phyloP scores from a whole-genome alignment of 2,888 invertebrate genomes.

The Liposcelis brunnea region DNA sequence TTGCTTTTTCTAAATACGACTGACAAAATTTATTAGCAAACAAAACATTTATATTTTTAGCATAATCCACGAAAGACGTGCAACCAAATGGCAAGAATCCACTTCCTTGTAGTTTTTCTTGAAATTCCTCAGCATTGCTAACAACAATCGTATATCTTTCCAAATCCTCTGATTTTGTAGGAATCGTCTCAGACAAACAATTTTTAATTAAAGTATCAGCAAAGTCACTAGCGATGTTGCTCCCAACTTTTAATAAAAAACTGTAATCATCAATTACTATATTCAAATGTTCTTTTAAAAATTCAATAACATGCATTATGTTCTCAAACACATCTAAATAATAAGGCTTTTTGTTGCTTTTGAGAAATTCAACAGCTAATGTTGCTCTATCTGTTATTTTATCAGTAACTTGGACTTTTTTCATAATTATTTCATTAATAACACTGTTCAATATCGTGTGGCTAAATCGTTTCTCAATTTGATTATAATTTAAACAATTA shows the following conservation, averaged over 20 bases:
- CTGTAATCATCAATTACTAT: conserved; percentile 27
- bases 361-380: conserved; percentile 28
- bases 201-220: conserved; percentile 48
- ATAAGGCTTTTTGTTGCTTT: conserved; percentile 24
- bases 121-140: conserved; percentile 24
- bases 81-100: conserved; percentile 39
- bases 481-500: too few species aligned
- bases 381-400: conserved; percentile 18
- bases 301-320: conserved; percentile 36
- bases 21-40: conserved; percentile 62
- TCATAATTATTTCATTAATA: too few species aligned
- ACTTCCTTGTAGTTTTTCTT: conserved; percentile 13
- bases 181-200: conserved; percentile 59
- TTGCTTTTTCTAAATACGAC: conserved; percentile 47
- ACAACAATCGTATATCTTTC: conserved; percentile 45
- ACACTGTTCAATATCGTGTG: too few species aligned
- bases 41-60: conserved; percentile 52
- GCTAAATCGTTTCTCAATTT: too few species aligned
- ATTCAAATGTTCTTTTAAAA: conserved; percentile 37
- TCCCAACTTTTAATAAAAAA: conserved; percentile 34
- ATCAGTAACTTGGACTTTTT: too few species aligned
- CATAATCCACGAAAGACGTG: conserved; percentile 45
- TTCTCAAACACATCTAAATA: conserved; percentile 39
- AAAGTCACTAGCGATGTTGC: conserved; percentile 36
- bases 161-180: conserved; percentile 52